Percentiles rank a stretch among this genome's conserved stretches.
Evolutionary conservation across 2,113 vertebrate genomes (phyloP).

Genomic region (Catharus fuscescens): DNA sequence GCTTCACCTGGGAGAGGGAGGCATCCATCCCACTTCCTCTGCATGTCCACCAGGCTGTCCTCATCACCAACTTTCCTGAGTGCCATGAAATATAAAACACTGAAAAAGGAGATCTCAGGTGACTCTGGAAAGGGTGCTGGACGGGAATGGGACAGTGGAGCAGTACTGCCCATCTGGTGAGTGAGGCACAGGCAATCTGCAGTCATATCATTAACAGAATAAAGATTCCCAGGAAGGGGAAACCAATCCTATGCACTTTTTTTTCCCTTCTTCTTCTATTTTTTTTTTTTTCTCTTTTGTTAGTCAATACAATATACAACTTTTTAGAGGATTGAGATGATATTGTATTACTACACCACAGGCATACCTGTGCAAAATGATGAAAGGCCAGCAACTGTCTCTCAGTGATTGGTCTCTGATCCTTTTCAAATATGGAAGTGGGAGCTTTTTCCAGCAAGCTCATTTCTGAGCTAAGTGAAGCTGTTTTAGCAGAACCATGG

Average conservation of each 20-base stretch:
- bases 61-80: neutral
- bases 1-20: neutral
- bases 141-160: neutral
- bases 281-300: neutral
- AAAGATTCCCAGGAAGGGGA: neutral
- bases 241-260: neutral
- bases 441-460: neutral
- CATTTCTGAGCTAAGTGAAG: neutral
- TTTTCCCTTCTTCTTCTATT: too few relatives aligned
- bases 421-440: neutral
- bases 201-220: neutral
- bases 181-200: neutral
- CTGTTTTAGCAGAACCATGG: neutral
- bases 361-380: neutral
- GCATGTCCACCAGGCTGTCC: neutral
- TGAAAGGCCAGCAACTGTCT: neutral
- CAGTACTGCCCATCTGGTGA: neutral
- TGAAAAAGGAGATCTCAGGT: neutral
- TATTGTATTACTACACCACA: neutral
- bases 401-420: neutral
- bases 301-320: neutral
- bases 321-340: neutral
- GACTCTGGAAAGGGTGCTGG: neutral
- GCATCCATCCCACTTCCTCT: neutral
- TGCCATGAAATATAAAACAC: neutral